Base-by-base conservation (phyloP, 2,888 invertebrate species). In the Nomada ferruginata region DNA sequence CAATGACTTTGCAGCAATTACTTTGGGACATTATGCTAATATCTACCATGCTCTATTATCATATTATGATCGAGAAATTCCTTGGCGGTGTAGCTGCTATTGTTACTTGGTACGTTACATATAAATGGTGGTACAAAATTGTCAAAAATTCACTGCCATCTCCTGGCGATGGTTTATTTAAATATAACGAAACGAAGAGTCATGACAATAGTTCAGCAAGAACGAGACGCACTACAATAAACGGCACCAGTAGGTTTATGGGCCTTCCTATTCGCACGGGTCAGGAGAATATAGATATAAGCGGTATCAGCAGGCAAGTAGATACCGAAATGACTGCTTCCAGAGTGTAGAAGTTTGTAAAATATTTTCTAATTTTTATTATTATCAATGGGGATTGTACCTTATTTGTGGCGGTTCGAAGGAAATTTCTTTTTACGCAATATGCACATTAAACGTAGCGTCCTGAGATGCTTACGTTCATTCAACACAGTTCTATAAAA, bases 1-100 rank as follows among this genome's bases (percentile, higher is more conserved):
- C 95, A 0, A 96, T 98, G 94, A 96, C 98, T 0, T 86, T 96
- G 0, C 95, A 98, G 75, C 97, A 97, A 91, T 90, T 98, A 42
- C 93, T 98, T n/a, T 99, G 98, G 98, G 98, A 99, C 94, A 95
- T 98, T 4, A 99, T 99, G 98, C 94, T 99, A 64, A 95, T 98
- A 4, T 96, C 97, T 53, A 99, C 99, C 1, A 97, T 98, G 93
- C 92, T 99, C 10, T 99, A 99, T 93, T 99, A 98, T 94, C 99
- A 99, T 93, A 97, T 97, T 68, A 97, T 99, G 97, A 96, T 98
- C 42, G 99, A 99, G 93, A 99, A 99, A 93, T 96, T 99, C 81
- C 93, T 98, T 0, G 98, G 98, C 89, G 98, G 98, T 29, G 95
- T 96, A n/a, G 95, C 97, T 89, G 99, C 98, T 13, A 96, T 98